Evolutionary conservation across 2,797 vertebrate genomes (phyloP).

Genomic region (Coendou prehensilis): DNA sequence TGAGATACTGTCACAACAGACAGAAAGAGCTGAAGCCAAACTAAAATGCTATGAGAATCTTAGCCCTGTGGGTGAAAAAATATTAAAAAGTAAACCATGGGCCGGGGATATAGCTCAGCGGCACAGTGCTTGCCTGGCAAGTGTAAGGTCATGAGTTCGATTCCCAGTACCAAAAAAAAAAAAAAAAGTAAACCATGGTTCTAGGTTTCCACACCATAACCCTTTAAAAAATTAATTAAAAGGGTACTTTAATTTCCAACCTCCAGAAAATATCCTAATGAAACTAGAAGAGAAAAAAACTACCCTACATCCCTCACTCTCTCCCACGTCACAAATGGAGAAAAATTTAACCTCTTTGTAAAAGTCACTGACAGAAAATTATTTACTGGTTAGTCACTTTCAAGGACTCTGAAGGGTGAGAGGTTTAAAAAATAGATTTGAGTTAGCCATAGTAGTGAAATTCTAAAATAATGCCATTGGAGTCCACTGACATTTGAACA

Average conservation of each 20-base stretch:
- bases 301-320: not conserved
- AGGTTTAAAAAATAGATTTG: not conserved
- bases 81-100: constrained; percentile 59
- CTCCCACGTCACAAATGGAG: not conserved
- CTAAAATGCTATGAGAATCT: constrained; percentile 61
- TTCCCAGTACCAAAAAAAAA: no score
- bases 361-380: constrained; percentile 56
- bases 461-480: constrained; percentile 25
- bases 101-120: no score
- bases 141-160: no score
- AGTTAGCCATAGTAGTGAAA: not conserved
- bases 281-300: not conserved
- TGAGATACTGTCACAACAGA: constrained; percentile 71
- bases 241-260: constrained; percentile 42
- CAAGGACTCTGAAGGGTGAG: constrained; percentile 22
- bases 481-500: constrained; percentile 20
- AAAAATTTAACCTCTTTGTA: constrained; percentile 43
- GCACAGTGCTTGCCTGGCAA: no score
- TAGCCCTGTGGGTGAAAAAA: constrained; percentile 9
- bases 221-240: constrained; percentile 60
- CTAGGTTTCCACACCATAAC: constrained; percentile 28
- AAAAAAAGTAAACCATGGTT: constrained; percentile 48
- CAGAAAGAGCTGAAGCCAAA: constrained; percentile 17
- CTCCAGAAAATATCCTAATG: constrained; percentile 27
- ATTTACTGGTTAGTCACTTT: constrained; percentile 31